These are phyloP conservation scores for Chrysolina americana DNA, from an alignment of 2,888 invertebrate species.

Conservation along the genomic window DNA sequence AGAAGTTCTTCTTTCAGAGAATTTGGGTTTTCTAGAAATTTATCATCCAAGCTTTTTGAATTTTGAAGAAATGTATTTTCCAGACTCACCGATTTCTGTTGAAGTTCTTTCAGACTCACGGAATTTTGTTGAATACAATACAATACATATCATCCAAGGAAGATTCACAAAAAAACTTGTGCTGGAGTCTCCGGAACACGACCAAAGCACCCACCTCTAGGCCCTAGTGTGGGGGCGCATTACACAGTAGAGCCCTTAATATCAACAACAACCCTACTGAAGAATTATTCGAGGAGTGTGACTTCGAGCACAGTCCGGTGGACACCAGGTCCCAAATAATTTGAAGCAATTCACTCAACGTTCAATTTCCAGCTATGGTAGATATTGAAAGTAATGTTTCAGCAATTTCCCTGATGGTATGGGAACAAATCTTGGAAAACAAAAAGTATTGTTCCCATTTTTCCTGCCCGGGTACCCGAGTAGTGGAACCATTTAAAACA, in stretches of 20 bases:
- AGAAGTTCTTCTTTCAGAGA: too few relatives aligned
- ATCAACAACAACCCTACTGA: background rate
- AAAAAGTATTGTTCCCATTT: constrained; percentile 6
- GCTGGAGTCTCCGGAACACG: constrained; percentile 24
- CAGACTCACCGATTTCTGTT: too few relatives aligned
- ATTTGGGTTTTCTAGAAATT: too few relatives aligned
- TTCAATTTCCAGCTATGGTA: constrained; percentile 15
- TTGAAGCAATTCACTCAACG: background rate
- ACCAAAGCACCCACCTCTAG: background rate
- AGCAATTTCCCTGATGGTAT: constrained; percentile 11
- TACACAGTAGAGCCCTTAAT: background rate
- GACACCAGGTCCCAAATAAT: constrained; percentile 16
- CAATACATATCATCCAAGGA: too few relatives aligned
- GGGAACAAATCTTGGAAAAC: constrained; percentile 11
- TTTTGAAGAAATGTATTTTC: too few relatives aligned
- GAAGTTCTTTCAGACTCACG: too few relatives aligned
- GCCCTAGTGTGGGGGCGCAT: background rate
- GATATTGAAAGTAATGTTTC: constrained; percentile 12
- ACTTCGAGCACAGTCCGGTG: too few relatives aligned
- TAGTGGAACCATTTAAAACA: constrained; percentile 22
- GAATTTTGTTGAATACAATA: too few relatives aligned
- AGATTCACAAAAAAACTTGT: too few relatives aligned
- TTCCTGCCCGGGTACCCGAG: constrained; percentile 23
- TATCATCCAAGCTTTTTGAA: too few relatives aligned
- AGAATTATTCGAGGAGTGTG: background rate